These are phyloP conservation scores for Alexandromys fortis DNA, from an alignment of 2,113 vertebrate genomes.

Conservation along the genomic window DNA sequence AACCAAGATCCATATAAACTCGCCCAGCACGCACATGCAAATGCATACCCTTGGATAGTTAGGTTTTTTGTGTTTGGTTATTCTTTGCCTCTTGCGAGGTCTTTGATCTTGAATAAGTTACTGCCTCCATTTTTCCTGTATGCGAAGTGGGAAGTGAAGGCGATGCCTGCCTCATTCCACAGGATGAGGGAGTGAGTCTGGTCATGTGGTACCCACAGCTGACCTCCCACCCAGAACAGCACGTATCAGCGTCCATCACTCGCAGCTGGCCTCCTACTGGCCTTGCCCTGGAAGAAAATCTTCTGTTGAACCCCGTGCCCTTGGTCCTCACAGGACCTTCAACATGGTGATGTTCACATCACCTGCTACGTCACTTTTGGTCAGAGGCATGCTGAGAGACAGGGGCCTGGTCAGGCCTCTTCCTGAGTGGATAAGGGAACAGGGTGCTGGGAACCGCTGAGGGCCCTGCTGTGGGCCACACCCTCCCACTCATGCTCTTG, in stretches of 20 bases:
- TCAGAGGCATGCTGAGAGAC: not conserved
- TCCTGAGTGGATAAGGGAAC: not conserved
- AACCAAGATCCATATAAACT: not conserved
- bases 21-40: rapidly evolving
- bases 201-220: rapidly evolving
- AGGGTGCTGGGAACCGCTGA: not conserved
- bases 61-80: no score
- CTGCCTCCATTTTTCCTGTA: not conserved
- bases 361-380: not conserved
- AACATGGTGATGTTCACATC: not conserved
- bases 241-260: not conserved
- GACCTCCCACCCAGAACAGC: not conserved
- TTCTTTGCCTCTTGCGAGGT: not conserved
- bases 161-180: rapidly evolving
- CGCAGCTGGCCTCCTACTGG: not conserved
- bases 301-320: not conserved
- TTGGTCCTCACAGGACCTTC: not conserved
- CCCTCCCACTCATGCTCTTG: not conserved
- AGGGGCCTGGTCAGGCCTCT: not conserved
- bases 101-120: not conserved
- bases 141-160: not conserved
- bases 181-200: not conserved
- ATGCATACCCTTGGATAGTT: not conserved
- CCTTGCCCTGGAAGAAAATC: not conserved
- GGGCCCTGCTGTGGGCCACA: not conserved